These are phyloP conservation scores for Machimus rusticus DNA, from an alignment of 2,888 invertebrate species.

Conservation along the genomic window DNA sequence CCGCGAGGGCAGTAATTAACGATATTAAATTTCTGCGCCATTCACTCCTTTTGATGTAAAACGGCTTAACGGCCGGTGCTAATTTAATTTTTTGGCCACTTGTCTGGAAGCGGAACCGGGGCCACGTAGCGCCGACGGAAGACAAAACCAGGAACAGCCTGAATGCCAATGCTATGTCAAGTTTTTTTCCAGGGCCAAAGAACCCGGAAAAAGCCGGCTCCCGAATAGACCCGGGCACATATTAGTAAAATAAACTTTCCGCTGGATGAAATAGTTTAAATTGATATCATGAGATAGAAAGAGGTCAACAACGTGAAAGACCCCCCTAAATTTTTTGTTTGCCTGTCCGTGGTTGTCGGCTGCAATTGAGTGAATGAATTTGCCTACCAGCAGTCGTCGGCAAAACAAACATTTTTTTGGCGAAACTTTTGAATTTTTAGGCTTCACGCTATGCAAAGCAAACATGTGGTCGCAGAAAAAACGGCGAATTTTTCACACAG, in stretches of 20 bases:
- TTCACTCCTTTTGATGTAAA: neutral
- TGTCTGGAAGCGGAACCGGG: neutral
- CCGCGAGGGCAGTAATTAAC: neutral
- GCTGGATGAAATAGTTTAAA: slow-evolving; percentile 2
- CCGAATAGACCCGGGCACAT: neutral
- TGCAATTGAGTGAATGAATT: slow-evolving; percentile 29
- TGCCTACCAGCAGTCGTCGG: slow-evolving; percentile 14
- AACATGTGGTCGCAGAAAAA: slow-evolving; percentile 14
- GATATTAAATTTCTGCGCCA: slow-evolving; percentile 1
- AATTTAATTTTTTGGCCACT: neutral
- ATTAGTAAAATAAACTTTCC: slow-evolving; percentile 19
- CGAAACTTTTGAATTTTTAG: slow-evolving; percentile 25
- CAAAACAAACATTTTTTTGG: slow-evolving; percentile 12
- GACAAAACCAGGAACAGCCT: neutral
- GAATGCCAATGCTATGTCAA: neutral
- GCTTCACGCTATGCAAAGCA: slow-evolving; percentile 10
- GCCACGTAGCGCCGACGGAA: neutral
- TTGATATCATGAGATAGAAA: slow-evolving; percentile 26
- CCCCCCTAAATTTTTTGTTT: neutral
- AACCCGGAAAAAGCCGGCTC: neutral
- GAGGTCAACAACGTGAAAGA: neutral
- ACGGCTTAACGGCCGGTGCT: neutral
- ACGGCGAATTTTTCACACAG: neutral
- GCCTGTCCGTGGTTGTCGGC: slow-evolving; percentile 4
- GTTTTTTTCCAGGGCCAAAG: neutral